Evolutionary conservation across 2,113 vertebrate genomes (phyloP).

Genomic region (Hippocampus abdominalis): DNA sequence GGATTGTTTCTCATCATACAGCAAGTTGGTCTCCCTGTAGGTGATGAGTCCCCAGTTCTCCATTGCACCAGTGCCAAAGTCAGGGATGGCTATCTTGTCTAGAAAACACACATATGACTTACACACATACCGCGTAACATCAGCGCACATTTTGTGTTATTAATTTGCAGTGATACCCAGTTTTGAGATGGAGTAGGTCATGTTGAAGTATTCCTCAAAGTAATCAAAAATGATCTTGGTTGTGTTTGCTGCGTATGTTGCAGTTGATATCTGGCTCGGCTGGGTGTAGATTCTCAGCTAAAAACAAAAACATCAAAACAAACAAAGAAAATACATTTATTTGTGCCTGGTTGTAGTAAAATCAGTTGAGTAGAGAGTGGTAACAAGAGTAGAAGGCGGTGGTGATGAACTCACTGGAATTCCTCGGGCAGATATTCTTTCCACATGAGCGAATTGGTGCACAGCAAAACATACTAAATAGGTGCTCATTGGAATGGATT

Average conservation of each 20-base stretch:
- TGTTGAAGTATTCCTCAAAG: conserved; percentile 88
- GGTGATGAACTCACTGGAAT: conserved; percentile 67
- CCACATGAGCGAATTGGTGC: conserved; percentile 74
- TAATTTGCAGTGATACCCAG: conserved; percentile 71
- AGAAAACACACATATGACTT: conserved; percentile 1
- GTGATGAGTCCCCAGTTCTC: conserved; percentile 98
- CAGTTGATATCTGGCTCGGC: conserved; percentile 79
- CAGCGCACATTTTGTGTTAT: not conserved
- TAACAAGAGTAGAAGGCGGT: not conserved
- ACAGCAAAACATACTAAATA: conserved; percentile 95
- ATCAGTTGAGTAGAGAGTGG: not conserved
- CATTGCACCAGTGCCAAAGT: conserved; percentile 98
- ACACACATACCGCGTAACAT: not conserved
- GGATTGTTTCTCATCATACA: conserved; percentile 83
- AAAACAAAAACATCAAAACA: conserved; percentile 3
- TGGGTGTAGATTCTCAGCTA: conserved; percentile 91
- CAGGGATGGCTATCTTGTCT: conserved; percentile 98
- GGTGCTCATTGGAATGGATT: conserved; percentile 91
- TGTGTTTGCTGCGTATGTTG: conserved; percentile 82
- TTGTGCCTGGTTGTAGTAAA: not conserved
- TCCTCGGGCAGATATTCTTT: conserved; percentile 58
- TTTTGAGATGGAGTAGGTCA: conserved; percentile 87
- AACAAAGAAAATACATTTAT: not conserved
- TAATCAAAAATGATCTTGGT: conserved; percentile 85
- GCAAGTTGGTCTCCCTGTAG: conserved; percentile 90